Evolutionary conservation across 2,888 invertebrate genomes (phyloP), one percentile per base, ranked within the genome.

Genomic region (Stenoptilia bipunctidactyla): DNA sequence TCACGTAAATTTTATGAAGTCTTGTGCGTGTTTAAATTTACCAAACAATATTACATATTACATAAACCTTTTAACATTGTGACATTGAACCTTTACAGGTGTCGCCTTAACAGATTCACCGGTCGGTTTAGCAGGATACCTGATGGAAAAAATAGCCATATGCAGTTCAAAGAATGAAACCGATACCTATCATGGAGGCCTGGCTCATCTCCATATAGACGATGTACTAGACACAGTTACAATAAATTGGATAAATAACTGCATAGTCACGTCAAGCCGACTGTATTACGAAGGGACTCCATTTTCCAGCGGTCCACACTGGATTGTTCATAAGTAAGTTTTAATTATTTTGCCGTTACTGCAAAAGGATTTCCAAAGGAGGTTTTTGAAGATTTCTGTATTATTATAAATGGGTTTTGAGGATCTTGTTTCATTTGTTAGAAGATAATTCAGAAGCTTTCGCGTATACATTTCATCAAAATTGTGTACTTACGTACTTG

Each of bases 131-230:
- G 95, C 96, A 1, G 92, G 91, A 0, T 97, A 96, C 56, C 88
- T 95, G 35, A 74, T 97, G 48, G 97, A 97, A 61, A 97, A 97
- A 72, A 95, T 96, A 66, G 88, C 82, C 59, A 87, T 57, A 41
- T 91, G 72, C 89, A 92, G 72, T 75, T 92, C 76, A 74, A 90
- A 56, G 2, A 65, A 82, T 4, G 85, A 86, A 52, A 66, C 82
- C 14, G 54, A 85, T 14, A 77, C 86, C 1, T 66, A 74, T 0
- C 91, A 92, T 56, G 92, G 92, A 0, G 91, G 91, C 2, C 62
- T 93, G 0, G 80, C 82, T 1, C 83, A 80, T 30, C 86, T 90
- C 47, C 83, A 88, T 0, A 55, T 91, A 38, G 91, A 92, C 46
- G 90, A 92, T 46, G 77, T 95, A 5, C 65, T 96, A 20, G 94